These are phyloP conservation scores for Campopleginae sp. DNA, from an alignment of 2,888 invertebrate species.

Conservation along the genomic window DNA sequence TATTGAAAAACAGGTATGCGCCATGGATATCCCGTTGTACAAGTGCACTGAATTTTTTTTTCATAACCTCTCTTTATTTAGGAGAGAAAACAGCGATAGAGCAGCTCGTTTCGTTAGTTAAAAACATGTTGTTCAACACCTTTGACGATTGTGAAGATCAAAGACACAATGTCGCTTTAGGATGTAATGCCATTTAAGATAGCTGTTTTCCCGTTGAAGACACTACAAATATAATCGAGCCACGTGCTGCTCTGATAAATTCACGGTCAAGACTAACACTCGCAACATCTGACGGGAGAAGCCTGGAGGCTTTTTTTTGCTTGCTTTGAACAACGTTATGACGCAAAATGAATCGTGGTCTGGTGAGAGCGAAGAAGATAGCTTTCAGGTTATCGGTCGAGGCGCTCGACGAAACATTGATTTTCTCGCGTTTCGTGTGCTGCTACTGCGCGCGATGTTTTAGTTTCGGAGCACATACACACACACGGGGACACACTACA, in stretches of 20 bases:
- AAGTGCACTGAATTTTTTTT: neutral
- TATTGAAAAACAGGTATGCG: neutral
- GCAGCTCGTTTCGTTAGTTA: neutral
- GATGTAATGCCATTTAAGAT: neutral
- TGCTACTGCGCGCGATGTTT: slow-evolving; percentile 8
- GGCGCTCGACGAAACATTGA: slow-evolving; percentile 15
- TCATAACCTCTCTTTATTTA: slow-evolving; percentile 38
- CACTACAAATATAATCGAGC: neutral
- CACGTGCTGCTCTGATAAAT: slow-evolving; percentile 12
- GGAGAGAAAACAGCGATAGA: slow-evolving; percentile 17
- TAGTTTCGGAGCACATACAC: neutral
- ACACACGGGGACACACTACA: no score
- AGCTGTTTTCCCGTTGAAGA: neutral
- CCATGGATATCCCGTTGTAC: slow-evolving; percentile 9
- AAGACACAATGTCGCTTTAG: neutral
- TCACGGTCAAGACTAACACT: slow-evolving; percentile 33
- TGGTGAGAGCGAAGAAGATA: neutral
- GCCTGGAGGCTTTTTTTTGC: slow-evolving; percentile 9
- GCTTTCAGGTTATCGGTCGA: neutral
- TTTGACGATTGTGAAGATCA: neutral
- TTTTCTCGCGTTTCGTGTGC: slow-evolving; percentile 11
- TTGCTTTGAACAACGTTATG: neutral
- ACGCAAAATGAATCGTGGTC: neutral
- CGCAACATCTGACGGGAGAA: slow-evolving; percentile 3
- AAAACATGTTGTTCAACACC: neutral